Conservation (phyloP, 2,797 vertebrate genomes). For the Xenopus petersii region DNA sequence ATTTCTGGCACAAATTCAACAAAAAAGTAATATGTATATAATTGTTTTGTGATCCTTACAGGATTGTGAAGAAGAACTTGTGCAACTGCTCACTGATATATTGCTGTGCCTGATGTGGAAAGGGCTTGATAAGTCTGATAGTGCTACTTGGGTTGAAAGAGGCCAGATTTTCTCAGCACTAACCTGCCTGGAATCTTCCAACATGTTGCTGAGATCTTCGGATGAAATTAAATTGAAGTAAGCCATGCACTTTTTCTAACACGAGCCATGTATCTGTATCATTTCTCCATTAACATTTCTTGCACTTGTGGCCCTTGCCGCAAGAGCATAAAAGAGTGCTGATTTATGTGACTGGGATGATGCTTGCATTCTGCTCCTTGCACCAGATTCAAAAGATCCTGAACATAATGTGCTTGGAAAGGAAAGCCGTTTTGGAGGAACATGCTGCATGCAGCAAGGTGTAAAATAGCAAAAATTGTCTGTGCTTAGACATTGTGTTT, state of each 20-base stretch:
- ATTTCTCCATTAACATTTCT: neutral
- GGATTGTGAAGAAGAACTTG: conserved; percentile 85
- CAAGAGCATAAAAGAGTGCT: too few relatives aligned
- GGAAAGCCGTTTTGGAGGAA: too few relatives aligned
- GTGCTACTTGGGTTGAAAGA: conserved; percentile 85
- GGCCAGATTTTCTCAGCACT: conserved; percentile 95
- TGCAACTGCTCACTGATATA: conserved; percentile 81
- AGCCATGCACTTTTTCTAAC: conserved; percentile 31
- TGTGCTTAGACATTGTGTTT: too few relatives aligned
- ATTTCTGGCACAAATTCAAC: too few relatives aligned
- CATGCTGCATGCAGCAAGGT: too few relatives aligned
- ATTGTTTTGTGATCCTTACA: conserved; percentile 53
- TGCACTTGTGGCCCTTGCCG: too few relatives aligned
- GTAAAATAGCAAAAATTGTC: too few relatives aligned
- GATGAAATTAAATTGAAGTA: conserved; percentile 92
- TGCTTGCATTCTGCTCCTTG: too few relatives aligned
- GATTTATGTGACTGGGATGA: too few relatives aligned
- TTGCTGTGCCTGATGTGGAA: conserved; percentile 88
- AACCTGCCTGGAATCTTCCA: conserved; percentile 82
- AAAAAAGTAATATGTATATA: neutral
- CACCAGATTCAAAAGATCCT: too few relatives aligned
- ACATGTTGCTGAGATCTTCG: conserved; percentile 83
- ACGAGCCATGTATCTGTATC: too few relatives aligned
- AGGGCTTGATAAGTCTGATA: conserved; percentile 89
- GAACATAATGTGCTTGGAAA: too few relatives aligned